These are phyloP conservation scores for Prionace glauca DNA, from an alignment of 2,797 vertebrate genomes.

Conservation along the genomic window DNA sequence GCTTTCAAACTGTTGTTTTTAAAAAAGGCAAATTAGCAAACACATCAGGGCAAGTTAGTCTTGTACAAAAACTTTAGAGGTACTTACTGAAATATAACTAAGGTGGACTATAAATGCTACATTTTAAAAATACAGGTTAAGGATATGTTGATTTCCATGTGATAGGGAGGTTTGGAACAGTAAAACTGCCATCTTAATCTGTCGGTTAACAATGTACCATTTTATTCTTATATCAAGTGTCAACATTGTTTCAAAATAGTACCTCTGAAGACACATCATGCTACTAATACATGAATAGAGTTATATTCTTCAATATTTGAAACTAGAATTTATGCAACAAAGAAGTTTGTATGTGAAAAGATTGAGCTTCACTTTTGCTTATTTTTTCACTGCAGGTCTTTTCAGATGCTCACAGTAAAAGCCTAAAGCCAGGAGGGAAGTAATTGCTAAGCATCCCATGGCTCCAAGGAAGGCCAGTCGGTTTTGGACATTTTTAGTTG, in stretches of 20 bases:
- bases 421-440: conserved; percentile 63
- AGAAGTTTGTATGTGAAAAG: neutral
- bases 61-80: neutral
- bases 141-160: neutral
- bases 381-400: conserved; percentile 57
- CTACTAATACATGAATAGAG: neutral
- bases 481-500: conserved; percentile 65
- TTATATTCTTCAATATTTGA: neutral
- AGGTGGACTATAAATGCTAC: neutral
- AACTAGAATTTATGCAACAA: neutral
- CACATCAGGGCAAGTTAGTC: neutral
- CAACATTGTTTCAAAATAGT: neutral
- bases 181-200: neutral
- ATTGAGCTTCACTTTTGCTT: conserved; percentile 49
- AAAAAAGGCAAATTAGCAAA: neutral
- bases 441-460: conserved; percentile 59
- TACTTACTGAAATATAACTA: neutral
- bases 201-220: neutral
- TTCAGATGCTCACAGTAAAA: conserved; percentile 64
- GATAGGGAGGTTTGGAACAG: neutral
- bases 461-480: conserved; percentile 59
- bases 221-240: neutral
- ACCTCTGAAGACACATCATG: neutral
- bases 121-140: neutral
- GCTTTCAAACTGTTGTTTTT: neutral